phyloP scores from a whole-genome alignment of 2,888 invertebrate genomes.

The Heptascelio sp. region DNA sequence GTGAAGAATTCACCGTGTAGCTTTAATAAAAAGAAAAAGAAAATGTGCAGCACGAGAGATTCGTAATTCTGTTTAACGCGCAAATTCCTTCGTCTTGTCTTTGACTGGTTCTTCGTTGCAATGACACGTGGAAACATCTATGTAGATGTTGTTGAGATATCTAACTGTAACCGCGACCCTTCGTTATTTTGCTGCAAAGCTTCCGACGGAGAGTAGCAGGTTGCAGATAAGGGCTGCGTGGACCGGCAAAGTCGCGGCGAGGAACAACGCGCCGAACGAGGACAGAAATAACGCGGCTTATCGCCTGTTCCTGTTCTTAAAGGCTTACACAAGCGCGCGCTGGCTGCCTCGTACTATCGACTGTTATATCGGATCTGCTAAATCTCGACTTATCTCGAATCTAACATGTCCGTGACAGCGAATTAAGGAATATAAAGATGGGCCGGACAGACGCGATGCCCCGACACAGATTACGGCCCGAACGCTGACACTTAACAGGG shows the following conservation, averaged over 20 bases:
- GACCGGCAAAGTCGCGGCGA: constrained; percentile 60
- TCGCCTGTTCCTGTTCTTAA: not conserved
- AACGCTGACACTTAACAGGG: constrained; percentile 83
- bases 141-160: constrained; percentile 34
- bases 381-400: constrained; percentile 83
- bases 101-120: not conserved
- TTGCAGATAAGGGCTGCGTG: constrained; percentile 55
- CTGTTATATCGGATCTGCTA: constrained; percentile 82
- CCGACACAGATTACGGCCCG: constrained; percentile 74
- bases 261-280: not conserved
- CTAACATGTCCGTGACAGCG: constrained; percentile 81
- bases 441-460: constrained; percentile 73
- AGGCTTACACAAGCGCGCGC: constrained; percentile 75
- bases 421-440: constrained; percentile 64
- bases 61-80: not conserved
- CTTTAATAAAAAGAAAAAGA: not conserved
- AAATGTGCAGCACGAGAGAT: no score
- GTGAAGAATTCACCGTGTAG: no score
- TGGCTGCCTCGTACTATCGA: constrained; percentile 77
- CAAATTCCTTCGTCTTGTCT: not conserved
- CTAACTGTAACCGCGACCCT: constrained; percentile 46
- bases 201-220: constrained; percentile 39
- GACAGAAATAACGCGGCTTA: not conserved
- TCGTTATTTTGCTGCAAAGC: constrained; percentile 28
- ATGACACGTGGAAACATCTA: constrained; percentile 43